Evolutionary conservation across 2,888 invertebrate genomes (phyloP).

Genomic region (Drosophila flavopinicola): DNA sequence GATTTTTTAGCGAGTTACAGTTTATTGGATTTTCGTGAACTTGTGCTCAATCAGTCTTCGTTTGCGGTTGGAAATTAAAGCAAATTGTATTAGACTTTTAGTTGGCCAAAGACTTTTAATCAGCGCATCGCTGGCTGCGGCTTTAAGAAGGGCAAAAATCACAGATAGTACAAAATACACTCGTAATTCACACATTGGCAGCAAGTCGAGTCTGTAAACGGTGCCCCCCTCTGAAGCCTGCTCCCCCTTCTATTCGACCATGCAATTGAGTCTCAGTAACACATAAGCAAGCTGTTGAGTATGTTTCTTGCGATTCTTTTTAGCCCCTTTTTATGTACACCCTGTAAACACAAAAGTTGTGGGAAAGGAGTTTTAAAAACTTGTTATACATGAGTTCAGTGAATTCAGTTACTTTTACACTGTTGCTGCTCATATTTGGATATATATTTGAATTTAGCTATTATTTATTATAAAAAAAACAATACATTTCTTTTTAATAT

Average conservation of each 20-base stretch:
- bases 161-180: slow-evolving; percentile 15
- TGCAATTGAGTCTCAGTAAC: slow-evolving; percentile 42
- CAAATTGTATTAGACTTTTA: slow-evolving; percentile 57
- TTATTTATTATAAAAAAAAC: too few relatives aligned
- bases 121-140: slow-evolving; percentile 19
- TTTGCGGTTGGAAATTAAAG: slow-evolving; percentile 61
- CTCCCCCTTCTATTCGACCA: not conserved
- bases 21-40: slow-evolving; percentile 60
- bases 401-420: too few relatives aligned
- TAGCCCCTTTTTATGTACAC: slow-evolving; percentile 12
- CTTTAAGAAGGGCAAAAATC: slow-evolving; percentile 22
- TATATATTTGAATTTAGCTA: too few relatives aligned
- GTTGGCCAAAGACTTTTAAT: slow-evolving; percentile 33
- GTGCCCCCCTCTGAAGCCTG: not conserved
- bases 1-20: slow-evolving; percentile 42
- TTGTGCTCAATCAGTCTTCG: slow-evolving; percentile 62
- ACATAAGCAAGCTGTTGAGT: slow-evolving; percentile 47
- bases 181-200: slow-evolving; percentile 37
- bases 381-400: too few relatives aligned
- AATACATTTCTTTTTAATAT: too few relatives aligned
- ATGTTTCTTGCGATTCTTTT: slow-evolving; percentile 27
- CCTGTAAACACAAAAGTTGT: not conserved
- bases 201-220: slow-evolving; percentile 8
- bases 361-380: not conserved
- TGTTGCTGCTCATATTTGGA: too few relatives aligned